A percentile compares a stretch with the other conserved stretches of the same genome.
These are phyloP conservation scores for Vombatus ursinus DNA, from an alignment of 2,113 vertebrate species.

Conservation along the genomic window DNA sequence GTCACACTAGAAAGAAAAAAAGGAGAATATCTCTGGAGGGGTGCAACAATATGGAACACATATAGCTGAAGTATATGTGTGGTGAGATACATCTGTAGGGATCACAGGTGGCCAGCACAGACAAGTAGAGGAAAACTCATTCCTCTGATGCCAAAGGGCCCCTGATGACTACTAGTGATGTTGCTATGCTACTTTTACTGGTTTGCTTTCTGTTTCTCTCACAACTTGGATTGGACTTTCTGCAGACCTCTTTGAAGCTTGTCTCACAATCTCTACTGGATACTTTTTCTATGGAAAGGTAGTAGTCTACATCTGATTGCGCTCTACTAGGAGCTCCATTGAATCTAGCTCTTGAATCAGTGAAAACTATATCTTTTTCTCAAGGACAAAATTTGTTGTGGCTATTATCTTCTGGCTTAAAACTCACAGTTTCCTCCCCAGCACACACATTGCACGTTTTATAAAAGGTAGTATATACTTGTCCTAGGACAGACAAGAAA, in stretches of 20 bases:
- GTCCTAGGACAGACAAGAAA: not conserved
- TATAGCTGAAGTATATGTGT: too few species aligned
- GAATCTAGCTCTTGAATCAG: not conserved
- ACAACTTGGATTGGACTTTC: not conserved
- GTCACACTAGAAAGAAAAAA: too few species aligned
- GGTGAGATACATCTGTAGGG: too few species aligned
- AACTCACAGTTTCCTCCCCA: not conserved
- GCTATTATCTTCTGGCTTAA: not conserved
- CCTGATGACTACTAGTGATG: too few species aligned
- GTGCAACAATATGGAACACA: too few species aligned
- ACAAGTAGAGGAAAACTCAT: too few species aligned
- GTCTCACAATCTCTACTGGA: not conserved
- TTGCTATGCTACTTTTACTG: too few species aligned
- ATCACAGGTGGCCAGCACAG: too few species aligned
- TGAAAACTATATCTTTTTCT: not conserved
- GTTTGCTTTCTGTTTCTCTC: not conserved
- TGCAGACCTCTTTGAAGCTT: not conserved
- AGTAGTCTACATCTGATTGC: not conserved
- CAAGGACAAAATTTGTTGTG: not conserved
- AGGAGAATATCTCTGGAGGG: too few species aligned
- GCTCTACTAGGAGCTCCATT: not conserved
- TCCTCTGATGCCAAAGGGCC: too few species aligned
- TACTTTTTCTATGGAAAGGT: not conserved
- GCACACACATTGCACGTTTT: not conserved
- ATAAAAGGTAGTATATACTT: too few species aligned